Evolutionary conservation across 2,113 vertebrate genomes (phyloP).

Genomic region (Capricornis sumatraensis): DNA sequence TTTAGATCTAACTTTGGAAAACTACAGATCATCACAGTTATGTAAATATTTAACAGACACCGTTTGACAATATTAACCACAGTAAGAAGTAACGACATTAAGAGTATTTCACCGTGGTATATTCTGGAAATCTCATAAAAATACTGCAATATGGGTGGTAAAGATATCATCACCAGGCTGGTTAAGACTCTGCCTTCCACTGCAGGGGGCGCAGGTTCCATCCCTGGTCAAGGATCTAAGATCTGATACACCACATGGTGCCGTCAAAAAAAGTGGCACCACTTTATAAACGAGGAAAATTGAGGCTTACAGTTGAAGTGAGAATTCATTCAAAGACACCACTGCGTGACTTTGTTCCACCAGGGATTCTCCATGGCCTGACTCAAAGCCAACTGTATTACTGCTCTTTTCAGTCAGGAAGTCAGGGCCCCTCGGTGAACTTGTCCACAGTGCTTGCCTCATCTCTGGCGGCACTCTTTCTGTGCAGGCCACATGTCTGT

Average conservation of each 20-base stretch:
- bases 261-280: background rate
- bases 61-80: background rate
- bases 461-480: background rate
- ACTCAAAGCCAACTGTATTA: background rate
- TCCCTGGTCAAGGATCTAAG: background rate
- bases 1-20: background rate
- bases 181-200: background rate
- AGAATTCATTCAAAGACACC: background rate
- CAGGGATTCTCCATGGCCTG: background rate
- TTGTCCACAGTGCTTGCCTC: background rate
- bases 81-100: background rate
- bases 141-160: too few relatives aligned
- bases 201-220: background rate
- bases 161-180: background rate
- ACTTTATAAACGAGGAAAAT: background rate
- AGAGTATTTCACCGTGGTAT: background rate
- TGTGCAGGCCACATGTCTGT: background rate
- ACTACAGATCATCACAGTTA: background rate
- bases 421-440: background rate
- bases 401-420: background rate
- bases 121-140: background rate
- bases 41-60: background rate
- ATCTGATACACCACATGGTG: background rate
- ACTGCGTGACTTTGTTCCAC: background rate
- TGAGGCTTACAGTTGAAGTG: background rate